phyloP scores from a whole-genome alignment of 2,113 vertebrate species.

The Phrynosoma blainvillii region DNA sequence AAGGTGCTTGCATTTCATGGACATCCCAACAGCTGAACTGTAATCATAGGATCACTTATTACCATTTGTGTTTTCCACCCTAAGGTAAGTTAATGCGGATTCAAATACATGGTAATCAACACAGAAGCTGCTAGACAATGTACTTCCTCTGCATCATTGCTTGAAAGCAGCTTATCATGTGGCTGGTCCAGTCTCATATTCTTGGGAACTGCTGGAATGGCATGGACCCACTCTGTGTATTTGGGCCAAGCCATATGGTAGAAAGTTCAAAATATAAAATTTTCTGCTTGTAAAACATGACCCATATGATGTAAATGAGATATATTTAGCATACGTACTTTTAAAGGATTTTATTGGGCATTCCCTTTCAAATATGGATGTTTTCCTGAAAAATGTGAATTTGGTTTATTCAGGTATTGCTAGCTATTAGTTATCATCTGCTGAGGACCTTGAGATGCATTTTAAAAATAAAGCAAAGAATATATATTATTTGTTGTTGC shows the following conservation, averaged over 20 bases:
- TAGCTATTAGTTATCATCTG: background rate
- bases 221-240: background rate
- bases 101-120: background rate
- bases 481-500: background rate
- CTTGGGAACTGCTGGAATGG: background rate
- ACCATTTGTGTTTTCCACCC: background rate
- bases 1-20: slow-evolving; percentile 34
- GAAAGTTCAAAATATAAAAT: background rate
- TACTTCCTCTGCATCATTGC: background rate
- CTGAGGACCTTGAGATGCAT: background rate
- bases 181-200: background rate
- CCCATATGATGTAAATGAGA: background rate
- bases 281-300: background rate
- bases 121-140: background rate
- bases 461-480: background rate
- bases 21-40: background rate
- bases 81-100: background rate
- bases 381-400: background rate
- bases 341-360: background rate
- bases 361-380: background rate
- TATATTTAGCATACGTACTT: background rate
- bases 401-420: too few relatives aligned
- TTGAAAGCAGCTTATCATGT: background rate
- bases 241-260: background rate
- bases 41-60: background rate